Conservation (phyloP, 2,797 vertebrate genomes). For the Pantherophis alleghaniensis region DNA sequence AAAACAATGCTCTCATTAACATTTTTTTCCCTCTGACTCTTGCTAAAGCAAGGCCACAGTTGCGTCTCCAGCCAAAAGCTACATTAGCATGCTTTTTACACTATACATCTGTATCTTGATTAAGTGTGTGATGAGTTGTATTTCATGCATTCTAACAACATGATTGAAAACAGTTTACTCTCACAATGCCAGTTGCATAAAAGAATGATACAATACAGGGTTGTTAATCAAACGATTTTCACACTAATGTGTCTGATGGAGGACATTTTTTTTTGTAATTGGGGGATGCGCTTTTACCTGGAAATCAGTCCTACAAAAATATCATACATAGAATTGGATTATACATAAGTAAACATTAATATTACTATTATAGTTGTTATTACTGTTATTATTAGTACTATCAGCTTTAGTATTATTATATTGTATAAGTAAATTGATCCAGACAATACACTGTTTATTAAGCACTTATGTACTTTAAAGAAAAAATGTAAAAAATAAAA, state of each 20-base stretch:
- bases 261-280: not conserved
- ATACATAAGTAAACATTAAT: too few relatives aligned
- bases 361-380: too few relatives aligned
- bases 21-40: not conserved
- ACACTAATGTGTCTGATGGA: not conserved
- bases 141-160: not conserved
- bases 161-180: not conserved
- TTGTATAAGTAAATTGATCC: too few relatives aligned
- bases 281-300: not conserved
- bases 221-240: slow-evolving; percentile 9
- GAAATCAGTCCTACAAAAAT: not conserved
- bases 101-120: not conserved
- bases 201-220: slow-evolving; percentile 10
- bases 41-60: slow-evolving; percentile 4
- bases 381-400: too few relatives aligned
- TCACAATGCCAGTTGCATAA: not conserved
- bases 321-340: not conserved
- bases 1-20: not conserved
- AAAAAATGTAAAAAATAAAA: too few relatives aligned
- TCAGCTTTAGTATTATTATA: too few relatives aligned
- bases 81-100: not conserved
- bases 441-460: too few relatives aligned
- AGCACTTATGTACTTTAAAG: too few relatives aligned
- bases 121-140: slow-evolving; percentile 6
- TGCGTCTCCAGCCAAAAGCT: not conserved